Conservation (phyloP, 2,797 vertebrate genomes). For the Liparis tanakae region DNA sequence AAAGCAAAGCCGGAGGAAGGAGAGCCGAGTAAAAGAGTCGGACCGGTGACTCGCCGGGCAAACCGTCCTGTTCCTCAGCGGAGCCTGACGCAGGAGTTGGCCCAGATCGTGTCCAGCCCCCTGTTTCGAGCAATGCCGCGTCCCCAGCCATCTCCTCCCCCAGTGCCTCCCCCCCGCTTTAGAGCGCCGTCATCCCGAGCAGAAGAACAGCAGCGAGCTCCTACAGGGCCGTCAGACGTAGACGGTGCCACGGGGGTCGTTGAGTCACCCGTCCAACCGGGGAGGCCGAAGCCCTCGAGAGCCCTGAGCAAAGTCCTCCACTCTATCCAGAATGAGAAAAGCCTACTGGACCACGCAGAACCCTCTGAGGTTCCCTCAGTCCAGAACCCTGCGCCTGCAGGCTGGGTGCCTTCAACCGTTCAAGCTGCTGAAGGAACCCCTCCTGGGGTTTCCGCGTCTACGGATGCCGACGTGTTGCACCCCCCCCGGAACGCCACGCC, state of each 20-base stretch:
- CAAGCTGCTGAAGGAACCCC: background rate
- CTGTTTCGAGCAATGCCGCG: slow-evolving; percentile 7
- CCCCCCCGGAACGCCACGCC: slow-evolving; percentile 14
- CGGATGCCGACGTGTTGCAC: slow-evolving; percentile 15
- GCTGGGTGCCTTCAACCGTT: background rate
- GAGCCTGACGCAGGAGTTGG: slow-evolving; percentile 76
- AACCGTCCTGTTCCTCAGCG: slow-evolving; percentile 32
- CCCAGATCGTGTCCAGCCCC: slow-evolving; percentile 69
- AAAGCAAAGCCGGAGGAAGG: slow-evolving; percentile 2
- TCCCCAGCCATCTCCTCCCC: slow-evolving; percentile 41
- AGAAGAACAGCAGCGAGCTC: slow-evolving; percentile 28
- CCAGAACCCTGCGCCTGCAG: slow-evolving; percentile 6
- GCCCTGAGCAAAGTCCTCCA: slow-evolving; percentile 83
- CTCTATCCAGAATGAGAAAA: slow-evolving; percentile 74
- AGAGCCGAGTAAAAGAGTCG: slow-evolving; percentile 2
- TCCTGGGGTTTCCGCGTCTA: slow-evolving; percentile 6
- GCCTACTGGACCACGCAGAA: slow-evolving; percentile 22
- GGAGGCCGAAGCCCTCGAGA: slow-evolving; percentile 61
- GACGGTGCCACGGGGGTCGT: slow-evolving; percentile 2
- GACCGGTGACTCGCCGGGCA: background rate
- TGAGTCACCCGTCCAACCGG: slow-evolving; percentile 51
- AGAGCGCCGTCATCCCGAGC: slow-evolving; percentile 61
- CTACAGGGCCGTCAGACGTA: slow-evolving; percentile 18
- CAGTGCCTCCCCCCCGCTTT: slow-evolving; percentile 59
- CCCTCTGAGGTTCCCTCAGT: background rate